Percentiles rank a stretch among this genome's conserved stretches.
Conservation (phyloP, 2,113 vertebrate genomes). For the Gnathonemus longibarbis region DNA sequence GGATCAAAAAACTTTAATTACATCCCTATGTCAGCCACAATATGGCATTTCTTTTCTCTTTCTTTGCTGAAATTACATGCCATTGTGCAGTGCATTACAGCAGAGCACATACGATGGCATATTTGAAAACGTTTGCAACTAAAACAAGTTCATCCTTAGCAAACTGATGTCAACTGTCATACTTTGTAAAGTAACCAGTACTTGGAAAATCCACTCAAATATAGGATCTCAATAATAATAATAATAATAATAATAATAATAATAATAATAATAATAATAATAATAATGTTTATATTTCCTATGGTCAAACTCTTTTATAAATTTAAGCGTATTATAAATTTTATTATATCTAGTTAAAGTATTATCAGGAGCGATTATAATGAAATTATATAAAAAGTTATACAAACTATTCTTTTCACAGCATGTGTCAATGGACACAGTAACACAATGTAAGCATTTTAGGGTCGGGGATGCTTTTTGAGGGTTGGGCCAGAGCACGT, state of each 20-base stretch:
- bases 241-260: background rate
- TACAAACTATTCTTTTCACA: background rate
- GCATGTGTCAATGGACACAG: background rate
- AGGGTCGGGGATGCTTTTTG: background rate
- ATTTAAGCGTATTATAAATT: background rate
- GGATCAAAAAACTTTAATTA: conserved; percentile 2
- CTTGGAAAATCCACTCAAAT: background rate
- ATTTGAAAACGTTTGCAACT: background rate
- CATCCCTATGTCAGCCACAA: background rate
- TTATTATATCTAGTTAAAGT: background rate
- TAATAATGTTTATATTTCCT: background rate
- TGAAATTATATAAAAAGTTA: background rate
- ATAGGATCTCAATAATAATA: background rate
- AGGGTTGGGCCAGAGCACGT: background rate
- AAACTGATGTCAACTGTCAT: background rate
- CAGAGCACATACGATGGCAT: background rate
- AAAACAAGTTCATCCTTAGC: background rate
- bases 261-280: background rate
- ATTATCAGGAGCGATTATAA: background rate
- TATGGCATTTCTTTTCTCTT: background rate
- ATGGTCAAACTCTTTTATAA: background rate
- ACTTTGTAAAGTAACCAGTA: background rate
- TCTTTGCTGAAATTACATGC: conserved; percentile 3
- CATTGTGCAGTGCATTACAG: background rate
- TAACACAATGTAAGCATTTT: background rate